Percentiles rank a stretch among this genome's conserved stretches.
phyloP scores from a whole-genome alignment of 2,113 vertebrate species.

The Silurus asotus region DNA sequence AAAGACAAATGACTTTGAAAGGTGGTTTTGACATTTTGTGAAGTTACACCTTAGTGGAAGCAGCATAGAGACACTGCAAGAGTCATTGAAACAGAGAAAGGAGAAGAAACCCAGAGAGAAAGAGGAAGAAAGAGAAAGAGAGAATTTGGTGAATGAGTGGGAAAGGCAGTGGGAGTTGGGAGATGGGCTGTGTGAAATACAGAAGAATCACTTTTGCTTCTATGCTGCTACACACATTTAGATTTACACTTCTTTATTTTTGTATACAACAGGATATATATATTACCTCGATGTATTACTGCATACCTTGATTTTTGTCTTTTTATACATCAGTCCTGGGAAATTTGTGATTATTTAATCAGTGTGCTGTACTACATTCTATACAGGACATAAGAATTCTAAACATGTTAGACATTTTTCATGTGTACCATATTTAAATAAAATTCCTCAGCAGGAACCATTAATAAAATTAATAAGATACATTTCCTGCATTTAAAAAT shows the following conservation, averaged over 20 bases:
- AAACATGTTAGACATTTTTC: no score
- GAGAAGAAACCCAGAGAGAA: conserved; percentile 8
- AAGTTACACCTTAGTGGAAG: not conserved
- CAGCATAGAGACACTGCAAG: conserved; percentile 22
- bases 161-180: not conserved
- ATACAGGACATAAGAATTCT: not conserved
- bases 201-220: conserved; percentile 20
- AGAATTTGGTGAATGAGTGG: not conserved
- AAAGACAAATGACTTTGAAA: conserved; percentile 42
- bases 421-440: no score
- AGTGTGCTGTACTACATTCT: not conserved
- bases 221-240: conserved; percentile 44
- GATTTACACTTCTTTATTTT: conserved; percentile 52
- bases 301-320: not conserved
- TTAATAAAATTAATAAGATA: not conserved
- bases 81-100: conserved; percentile 27
- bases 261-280: not conserved
- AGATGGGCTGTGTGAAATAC: not conserved
- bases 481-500: not conserved
- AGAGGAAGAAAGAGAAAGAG: not conserved
- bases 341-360: not conserved
- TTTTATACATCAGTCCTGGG: not conserved
- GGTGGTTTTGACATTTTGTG: conserved; percentile 30
- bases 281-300: not conserved
- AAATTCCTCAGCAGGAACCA: no score